phyloP scores from a whole-genome alignment of 2,888 invertebrate species.

The Steinernema scapterisci region DNA sequence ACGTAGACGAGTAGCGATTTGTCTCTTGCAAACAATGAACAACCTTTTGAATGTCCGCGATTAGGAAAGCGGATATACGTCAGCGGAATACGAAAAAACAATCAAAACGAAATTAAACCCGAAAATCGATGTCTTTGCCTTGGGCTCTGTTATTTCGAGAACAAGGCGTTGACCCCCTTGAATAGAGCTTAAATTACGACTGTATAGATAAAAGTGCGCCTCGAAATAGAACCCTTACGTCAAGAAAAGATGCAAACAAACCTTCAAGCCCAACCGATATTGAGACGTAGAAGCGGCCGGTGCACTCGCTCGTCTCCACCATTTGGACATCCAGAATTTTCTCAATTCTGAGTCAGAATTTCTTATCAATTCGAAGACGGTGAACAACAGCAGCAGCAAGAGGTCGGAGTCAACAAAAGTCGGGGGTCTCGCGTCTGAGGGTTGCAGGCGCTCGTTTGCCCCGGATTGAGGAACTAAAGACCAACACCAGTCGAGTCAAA shows the following conservation, averaged over 20 bases:
- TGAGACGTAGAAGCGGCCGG: background rate
- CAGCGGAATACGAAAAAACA: too few species aligned
- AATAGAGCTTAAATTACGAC: background rate
- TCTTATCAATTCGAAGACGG: background rate
- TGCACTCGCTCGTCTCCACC: conserved; percentile 26
- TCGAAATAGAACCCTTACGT: background rate
- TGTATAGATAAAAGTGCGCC: too few species aligned
- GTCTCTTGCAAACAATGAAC: background rate
- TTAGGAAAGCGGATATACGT: too few species aligned
- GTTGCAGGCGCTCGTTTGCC: background rate
- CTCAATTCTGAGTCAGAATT: background rate
- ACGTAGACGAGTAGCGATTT: background rate
- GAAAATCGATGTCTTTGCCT: too few species aligned
- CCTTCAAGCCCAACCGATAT: background rate
- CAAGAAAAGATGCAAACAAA: background rate
- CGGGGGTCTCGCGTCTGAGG: background rate
- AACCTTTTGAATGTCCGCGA: background rate
- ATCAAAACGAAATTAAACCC: too few species aligned
- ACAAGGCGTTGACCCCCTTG: too few species aligned
- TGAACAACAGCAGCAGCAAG: background rate
- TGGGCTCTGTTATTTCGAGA: too few species aligned
- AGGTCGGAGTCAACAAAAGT: background rate
- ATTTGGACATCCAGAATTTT: conserved; percentile 26
- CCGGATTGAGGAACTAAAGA: background rate
- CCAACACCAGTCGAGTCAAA: background rate